Evolutionary conservation across 2,797 vertebrate genomes (phyloP).

Genomic region (Sebastiscus albofasciatus): DNA sequence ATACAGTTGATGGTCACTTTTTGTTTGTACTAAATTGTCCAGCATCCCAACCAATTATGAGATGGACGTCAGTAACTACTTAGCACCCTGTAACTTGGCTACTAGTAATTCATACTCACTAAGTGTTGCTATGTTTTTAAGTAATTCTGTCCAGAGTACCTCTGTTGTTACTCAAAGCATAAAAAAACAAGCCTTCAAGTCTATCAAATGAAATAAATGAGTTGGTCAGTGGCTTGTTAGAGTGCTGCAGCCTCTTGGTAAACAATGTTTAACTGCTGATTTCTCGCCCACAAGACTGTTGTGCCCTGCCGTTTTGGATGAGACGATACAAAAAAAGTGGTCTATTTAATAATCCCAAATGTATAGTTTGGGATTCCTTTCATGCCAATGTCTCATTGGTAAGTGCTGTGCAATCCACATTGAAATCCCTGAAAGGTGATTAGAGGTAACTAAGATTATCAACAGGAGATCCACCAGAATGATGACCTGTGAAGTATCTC

Average conservation of each 20-base stretch:
- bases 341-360: not conserved
- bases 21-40: not conserved
- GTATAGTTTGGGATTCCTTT: not conserved
- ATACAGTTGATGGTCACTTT: not conserved
- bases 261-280: not conserved
- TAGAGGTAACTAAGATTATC: slow-evolving; percentile 7
- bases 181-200: not conserved
- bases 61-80: not conserved
- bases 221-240: not conserved
- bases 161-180: not conserved
- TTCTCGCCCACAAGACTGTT: not conserved
- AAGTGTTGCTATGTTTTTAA: not conserved
- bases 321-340: not conserved
- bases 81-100: not conserved
- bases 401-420: not conserved
- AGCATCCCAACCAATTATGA: not conserved
- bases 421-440: slow-evolving; percentile 14
- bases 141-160: no score
- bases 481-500: not conserved
- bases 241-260: not conserved
- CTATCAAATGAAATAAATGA: not conserved
- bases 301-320: not conserved
- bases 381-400: not conserved
- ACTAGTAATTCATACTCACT: no score
- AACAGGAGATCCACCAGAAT: not conserved